Conservation (phyloP, 2,113 vertebrate species). For the Larimichthys crocea region DNA sequence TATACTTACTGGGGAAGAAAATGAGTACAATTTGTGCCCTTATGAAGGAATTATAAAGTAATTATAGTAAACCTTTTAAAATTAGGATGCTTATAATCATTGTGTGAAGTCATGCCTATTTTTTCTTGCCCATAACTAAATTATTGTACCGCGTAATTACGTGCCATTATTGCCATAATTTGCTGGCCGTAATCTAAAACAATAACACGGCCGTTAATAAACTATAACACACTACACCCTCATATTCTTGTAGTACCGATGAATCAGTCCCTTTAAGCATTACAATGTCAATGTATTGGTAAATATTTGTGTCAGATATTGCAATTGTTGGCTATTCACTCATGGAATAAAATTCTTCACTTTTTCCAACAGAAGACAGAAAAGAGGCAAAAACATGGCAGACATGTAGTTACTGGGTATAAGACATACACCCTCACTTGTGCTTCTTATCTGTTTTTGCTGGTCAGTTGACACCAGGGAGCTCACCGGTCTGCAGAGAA, state of each 20-base stretch:
- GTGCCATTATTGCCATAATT: neutral
- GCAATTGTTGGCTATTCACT: neutral
- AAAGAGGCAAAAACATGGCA: constrained; percentile 9
- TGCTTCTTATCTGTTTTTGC: constrained; percentile 42
- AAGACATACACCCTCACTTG: constrained; percentile 22
- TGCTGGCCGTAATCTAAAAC: neutral
- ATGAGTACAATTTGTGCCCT: neutral
- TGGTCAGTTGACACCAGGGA: neutral
- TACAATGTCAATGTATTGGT: neutral
- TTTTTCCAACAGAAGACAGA: constrained; percentile 34
- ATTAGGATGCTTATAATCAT: constrained; percentile 10
- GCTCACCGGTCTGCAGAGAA: constrained; percentile 22
- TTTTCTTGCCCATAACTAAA: neutral
- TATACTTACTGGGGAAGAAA: neutral
- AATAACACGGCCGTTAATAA: neutral
- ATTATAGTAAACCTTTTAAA: constrained; percentile 22
- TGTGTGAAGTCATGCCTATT: neutral
- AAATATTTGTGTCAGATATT: neutral
- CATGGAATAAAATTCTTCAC: neutral
- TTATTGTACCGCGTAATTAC: constrained; percentile 6
- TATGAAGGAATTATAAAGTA: constrained; percentile 11
- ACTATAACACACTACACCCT: neutral
- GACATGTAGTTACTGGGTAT: neutral
- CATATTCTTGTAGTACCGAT: neutral
- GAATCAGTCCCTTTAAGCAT: neutral